phyloP scores from a whole-genome alignment of 1,140 invertebrate genomes.

The Gryllus bimaculatus region DNA sequence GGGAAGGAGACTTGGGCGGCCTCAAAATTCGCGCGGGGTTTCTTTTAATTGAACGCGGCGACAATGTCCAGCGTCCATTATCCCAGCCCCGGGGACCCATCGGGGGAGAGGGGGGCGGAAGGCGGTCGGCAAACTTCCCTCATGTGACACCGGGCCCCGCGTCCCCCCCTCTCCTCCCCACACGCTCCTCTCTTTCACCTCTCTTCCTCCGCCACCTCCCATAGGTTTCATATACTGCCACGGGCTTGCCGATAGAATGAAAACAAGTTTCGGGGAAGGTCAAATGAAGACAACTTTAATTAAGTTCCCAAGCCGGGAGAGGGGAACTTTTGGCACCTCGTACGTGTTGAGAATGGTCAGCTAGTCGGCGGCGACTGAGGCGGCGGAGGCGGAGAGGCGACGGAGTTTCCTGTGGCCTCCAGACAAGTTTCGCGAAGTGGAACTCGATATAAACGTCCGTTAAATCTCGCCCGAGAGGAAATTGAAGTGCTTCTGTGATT shows the following conservation, averaged over 20 bases:
- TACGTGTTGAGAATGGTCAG: neutral
- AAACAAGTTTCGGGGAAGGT: neutral
- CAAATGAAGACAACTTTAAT: conserved; percentile 5
- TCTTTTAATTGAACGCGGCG: neutral
- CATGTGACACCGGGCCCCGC: neutral
- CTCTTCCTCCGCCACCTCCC: neutral
- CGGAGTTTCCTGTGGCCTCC: neutral
- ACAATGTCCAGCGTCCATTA: neutral
- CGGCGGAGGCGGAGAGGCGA: neutral
- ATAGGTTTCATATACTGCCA: neutral
- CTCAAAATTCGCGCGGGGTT: neutral
- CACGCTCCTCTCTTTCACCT: neutral
- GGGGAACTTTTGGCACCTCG: conserved; percentile 2
- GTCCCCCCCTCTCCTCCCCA: no score
- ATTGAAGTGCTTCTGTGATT: neutral
- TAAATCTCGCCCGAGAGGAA: neutral
- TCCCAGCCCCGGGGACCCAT: neutral
- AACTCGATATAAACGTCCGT: conserved; percentile 4
- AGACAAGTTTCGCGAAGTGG: neutral
- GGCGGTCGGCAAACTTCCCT: neutral
- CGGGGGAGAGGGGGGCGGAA: no score
- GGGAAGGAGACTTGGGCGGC: neutral
- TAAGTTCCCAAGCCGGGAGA: neutral
- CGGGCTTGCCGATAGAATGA: neutral
- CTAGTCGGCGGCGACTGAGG: neutral